A percentile compares a stretch with the other conserved stretches of the same genome.
phyloP scores from a whole-genome alignment of 2,888 invertebrate genomes.

The Harpalus rufipes region DNA sequence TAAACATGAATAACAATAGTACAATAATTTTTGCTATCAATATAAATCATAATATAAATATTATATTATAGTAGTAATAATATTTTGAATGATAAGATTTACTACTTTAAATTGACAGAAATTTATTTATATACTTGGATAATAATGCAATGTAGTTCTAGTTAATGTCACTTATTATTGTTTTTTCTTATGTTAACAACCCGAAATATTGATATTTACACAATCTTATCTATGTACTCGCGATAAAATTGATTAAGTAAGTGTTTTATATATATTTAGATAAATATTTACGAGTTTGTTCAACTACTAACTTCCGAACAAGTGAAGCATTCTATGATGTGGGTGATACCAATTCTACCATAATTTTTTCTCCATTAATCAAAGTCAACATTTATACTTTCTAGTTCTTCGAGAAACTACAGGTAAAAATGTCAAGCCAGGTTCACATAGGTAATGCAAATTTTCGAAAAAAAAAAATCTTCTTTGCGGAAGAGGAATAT shows the following conservation, averaged over 20 bases:
- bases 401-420: no score
- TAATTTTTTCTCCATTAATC: no score
- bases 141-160: constrained; percentile 20
- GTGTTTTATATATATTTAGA: constrained; percentile 21
- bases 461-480: no score
- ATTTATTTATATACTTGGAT: neutral
- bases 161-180: constrained; percentile 7
- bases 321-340: no score
- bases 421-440: no score
- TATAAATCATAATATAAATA: constrained; percentile 7
- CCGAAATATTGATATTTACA: constrained; percentile 35
- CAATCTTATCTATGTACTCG: constrained; percentile 31
- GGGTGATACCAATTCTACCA: no score
- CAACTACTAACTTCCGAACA: constrained; percentile 9
- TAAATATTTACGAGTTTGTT: constrained; percentile 38
- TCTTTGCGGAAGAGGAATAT: no score
- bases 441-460: no score
- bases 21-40: constrained; percentile 18
- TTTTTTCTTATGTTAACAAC: constrained; percentile 24
- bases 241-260: constrained; percentile 40
- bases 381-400: no score
- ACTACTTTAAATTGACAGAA: constrained; percentile 24
- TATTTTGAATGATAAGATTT: constrained; percentile 1
- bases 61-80: neutral
- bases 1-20: constrained; percentile 5